A percentile compares a stretch with the other conserved stretches of the same genome.
phyloP scores from a whole-genome alignment of 2,113 vertebrate species.

The Dipodomys merriami region DNA sequence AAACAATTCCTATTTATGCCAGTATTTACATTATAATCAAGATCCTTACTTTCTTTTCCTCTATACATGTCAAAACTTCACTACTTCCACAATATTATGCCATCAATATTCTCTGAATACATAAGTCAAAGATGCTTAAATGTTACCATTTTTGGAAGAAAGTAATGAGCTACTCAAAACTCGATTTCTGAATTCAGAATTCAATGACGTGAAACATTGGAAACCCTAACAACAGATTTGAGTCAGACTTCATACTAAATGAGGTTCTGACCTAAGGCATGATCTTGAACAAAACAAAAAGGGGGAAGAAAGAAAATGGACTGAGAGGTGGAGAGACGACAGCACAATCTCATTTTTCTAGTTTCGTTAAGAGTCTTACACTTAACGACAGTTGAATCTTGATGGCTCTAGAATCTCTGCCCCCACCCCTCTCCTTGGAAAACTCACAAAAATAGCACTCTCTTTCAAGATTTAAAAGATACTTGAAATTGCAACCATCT shows the following conservation, averaged over 20 bases:
- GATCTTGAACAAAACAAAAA: not conserved
- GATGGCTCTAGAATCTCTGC: not conserved
- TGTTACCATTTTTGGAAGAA: constrained; percentile 9
- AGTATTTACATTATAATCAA: not conserved
- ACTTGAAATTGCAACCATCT: not conserved
- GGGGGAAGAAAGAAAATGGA: not conserved
- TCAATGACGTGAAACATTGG: not conserved
- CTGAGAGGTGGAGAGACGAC: constrained; percentile 53
- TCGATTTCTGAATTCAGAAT: constrained; percentile 45
- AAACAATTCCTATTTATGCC: not conserved
- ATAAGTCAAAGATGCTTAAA: not conserved
- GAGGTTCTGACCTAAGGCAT: not conserved
- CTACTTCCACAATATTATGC: not conserved
- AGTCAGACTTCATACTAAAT: constrained; percentile 38
- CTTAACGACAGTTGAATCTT: constrained; percentile 29
- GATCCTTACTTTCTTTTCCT: not conserved
- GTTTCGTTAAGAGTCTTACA: not conserved
- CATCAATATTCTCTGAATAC: not conserved
- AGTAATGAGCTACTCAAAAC: not conserved
- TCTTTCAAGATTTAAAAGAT: constrained; percentile 18
- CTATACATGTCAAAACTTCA: constrained; percentile 14
- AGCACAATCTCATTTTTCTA: constrained; percentile 37
- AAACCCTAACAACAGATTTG: not conserved
- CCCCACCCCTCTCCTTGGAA: not conserved
- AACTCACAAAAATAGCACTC: constrained; percentile 42